Conservation (phyloP, 2,113 vertebrate species). For the Pontoporia blainvillei region DNA sequence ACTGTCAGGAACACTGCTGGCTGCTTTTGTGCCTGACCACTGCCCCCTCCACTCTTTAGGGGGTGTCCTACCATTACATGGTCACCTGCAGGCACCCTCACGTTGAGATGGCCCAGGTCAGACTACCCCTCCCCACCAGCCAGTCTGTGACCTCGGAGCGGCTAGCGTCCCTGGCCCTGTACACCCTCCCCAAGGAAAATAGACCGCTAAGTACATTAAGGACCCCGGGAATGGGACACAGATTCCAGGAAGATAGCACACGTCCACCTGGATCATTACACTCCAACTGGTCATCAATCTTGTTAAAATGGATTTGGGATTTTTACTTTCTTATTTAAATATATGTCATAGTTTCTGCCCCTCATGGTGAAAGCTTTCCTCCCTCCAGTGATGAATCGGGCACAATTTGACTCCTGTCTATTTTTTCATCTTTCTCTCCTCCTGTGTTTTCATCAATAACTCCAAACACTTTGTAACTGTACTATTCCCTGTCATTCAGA, state of each 20-base stretch:
- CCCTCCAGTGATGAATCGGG: no score
- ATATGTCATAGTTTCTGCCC: neutral
- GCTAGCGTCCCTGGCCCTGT: neutral
- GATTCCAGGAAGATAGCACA: neutral
- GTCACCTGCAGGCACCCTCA: neutral
- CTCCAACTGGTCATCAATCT: neutral
- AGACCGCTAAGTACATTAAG: no score
- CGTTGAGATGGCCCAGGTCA: neutral
- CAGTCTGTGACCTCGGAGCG: neutral
- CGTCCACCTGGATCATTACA: no score
- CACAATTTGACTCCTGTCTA: neutral
- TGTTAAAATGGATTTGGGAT: neutral
- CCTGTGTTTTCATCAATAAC: neutral
- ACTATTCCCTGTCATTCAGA: neutral
- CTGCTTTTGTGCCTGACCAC: neutral
- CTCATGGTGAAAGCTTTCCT: neutral
- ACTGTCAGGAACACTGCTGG: rapidly evolving
- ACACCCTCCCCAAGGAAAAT: neutral
- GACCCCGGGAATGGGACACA: neutral
- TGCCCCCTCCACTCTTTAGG: neutral
- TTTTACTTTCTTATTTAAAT: neutral
- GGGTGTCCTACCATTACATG: neutral
- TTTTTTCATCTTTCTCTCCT: neutral
- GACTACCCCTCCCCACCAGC: neutral
- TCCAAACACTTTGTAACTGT: neutral